A percentile compares a stretch with the other conserved stretches of the same genome.
Evolutionary conservation across 2,888 invertebrate species (phyloP).

Genomic region (Crossocerus cetratus): DNA sequence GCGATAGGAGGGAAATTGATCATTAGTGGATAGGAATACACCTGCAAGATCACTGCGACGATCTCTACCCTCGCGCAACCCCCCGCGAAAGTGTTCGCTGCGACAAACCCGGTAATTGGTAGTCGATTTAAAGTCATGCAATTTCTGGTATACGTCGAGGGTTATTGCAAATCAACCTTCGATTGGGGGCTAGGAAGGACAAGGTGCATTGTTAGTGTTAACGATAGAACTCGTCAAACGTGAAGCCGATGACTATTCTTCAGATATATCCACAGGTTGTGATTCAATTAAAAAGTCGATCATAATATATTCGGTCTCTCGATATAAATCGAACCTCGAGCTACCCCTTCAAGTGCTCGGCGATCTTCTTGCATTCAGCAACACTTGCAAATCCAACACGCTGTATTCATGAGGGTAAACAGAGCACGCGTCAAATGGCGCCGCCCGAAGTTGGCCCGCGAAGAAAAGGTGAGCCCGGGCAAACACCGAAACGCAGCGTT

Average conservation of each 20-base stretch:
- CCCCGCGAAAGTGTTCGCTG: not conserved
- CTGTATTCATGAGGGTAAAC: not conserved
- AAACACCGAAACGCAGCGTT: not conserved
- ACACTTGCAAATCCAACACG: not conserved
- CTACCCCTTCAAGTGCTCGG: not conserved
- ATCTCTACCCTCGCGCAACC: not conserved
- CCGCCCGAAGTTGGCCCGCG: conserved; percentile 6
- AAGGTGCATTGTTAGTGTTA: too few species aligned
- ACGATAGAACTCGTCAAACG: too few species aligned
- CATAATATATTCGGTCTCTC: too few species aligned
- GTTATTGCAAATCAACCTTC: too few species aligned
- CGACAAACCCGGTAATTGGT: not conserved
- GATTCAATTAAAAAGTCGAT: too few species aligned
- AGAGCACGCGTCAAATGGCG: too few species aligned
- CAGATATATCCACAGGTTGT: too few species aligned
- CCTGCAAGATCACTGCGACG: conserved; percentile 18
- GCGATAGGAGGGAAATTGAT: conserved; percentile 36
- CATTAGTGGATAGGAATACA: conserved; percentile 36
- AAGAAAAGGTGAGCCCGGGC: conserved; percentile 1
- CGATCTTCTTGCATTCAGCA: too few species aligned
- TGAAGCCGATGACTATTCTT: too few species aligned
- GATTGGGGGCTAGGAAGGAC: too few species aligned
- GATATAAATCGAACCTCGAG: too few species aligned
- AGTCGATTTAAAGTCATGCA: not conserved
- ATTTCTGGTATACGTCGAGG: too few species aligned